Evolutionary conservation across 1,140 invertebrate genomes (phyloP).

Genomic region (Drosophila ficusphila): DNA sequence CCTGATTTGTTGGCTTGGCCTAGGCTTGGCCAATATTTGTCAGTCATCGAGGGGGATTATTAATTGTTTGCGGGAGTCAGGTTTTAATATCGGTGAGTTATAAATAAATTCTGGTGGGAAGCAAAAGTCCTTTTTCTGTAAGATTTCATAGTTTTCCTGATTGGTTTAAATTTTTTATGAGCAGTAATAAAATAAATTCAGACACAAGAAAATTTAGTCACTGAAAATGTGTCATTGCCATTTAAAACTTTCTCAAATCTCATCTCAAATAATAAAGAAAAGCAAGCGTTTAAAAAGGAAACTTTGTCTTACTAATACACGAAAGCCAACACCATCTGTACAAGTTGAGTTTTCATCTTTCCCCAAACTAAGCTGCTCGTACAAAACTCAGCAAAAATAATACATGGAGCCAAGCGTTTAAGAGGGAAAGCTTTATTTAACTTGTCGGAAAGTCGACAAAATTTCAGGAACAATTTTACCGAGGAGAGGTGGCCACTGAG

Average conservation of each 20-base stretch:
- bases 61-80: slow-evolving; percentile 19
- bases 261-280: slow-evolving; percentile 6
- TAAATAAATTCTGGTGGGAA: background rate
- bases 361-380: slow-evolving; percentile 33
- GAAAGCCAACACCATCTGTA: slow-evolving; percentile 17
- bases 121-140: too few relatives aligned
- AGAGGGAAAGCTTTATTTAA: slow-evolving; percentile 25
- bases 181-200: background rate
- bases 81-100: background rate
- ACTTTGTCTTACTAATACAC: slow-evolving; percentile 15
- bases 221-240: background rate
- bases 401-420: slow-evolving; percentile 18
- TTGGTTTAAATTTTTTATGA: too few relatives aligned
- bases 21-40: slow-evolving; percentile 51
- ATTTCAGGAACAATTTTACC: background rate
- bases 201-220: too few relatives aligned
- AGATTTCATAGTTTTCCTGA: too few relatives aligned
- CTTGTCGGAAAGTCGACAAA: slow-evolving; percentile 26
- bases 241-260: background rate
- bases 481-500: background rate
- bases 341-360: slow-evolving; percentile 6
- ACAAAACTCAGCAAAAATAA: slow-evolving; percentile 43
- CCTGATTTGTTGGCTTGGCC: slow-evolving; percentile 18
- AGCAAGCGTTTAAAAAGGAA: background rate
- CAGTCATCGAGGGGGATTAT: slow-evolving; percentile 20